Evolutionary conservation across 2,797 vertebrate species (phyloP).

Genomic region (Hemitrygon akajei): DNA sequence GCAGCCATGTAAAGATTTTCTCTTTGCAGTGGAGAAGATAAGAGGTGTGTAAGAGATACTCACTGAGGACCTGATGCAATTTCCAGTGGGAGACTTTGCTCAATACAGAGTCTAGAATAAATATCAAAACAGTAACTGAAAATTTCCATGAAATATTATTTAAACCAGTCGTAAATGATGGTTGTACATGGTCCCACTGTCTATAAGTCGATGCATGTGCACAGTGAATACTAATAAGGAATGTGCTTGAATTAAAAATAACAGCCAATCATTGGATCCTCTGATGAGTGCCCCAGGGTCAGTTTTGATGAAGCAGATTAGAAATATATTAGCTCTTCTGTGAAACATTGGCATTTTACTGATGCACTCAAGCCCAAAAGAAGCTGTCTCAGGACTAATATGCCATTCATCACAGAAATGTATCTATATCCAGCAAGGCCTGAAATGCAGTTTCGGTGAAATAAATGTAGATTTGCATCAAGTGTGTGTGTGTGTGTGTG

Average conservation of each 20-base stretch:
- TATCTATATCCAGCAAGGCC: not conserved
- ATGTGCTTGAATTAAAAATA: not conserved
- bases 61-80: not conserved
- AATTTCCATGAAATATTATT: not conserved
- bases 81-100: not conserved
- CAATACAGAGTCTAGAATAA: not conserved
- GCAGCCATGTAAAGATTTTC: not conserved
- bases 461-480: not conserved
- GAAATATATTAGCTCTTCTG: conserved; percentile 8
- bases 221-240: not conserved
- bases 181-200: not conserved
- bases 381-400: conserved; percentile 7
- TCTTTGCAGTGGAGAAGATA: not conserved
- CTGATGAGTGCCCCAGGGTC: not conserved
- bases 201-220: not conserved
- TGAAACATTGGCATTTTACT: conserved; percentile 7
- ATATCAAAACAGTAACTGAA: not conserved
- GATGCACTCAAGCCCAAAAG: not conserved
- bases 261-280: not conserved
- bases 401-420: not conserved
- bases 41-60: not conserved
- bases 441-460: not conserved
- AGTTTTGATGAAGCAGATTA: not conserved
- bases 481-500: not conserved
- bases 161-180: not conserved